Evolutionary conservation across 2,113 vertebrate genomes (phyloP).

Genomic region (Dromas ardeola): DNA sequence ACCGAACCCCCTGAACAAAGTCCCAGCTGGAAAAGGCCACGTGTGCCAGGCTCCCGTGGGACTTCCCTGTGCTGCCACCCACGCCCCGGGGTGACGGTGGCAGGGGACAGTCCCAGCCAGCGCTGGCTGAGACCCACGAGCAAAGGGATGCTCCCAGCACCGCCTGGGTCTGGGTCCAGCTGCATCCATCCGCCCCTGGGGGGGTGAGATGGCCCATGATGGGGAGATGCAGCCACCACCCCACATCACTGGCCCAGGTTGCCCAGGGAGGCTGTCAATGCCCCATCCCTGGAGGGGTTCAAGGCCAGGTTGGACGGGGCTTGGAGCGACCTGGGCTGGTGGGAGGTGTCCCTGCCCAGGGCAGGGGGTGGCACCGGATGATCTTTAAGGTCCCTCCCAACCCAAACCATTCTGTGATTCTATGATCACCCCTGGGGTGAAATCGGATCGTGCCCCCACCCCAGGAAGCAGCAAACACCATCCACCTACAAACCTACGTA

Average conservation of each 20-base stretch:
- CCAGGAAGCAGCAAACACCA: background rate
- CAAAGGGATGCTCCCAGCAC: background rate
- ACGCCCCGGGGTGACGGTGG: background rate
- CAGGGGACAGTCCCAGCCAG: background rate
- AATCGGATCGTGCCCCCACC: background rate
- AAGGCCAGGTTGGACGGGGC: background rate
- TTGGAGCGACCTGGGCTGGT: background rate
- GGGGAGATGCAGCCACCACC: background rate
- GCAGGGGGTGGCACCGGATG: background rate
- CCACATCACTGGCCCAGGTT: background rate
- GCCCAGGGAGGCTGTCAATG: background rate
- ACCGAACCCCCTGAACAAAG: background rate
- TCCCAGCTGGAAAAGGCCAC: background rate
- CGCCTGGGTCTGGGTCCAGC: background rate
- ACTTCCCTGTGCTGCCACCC: background rate
- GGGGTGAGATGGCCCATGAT: accelerated
- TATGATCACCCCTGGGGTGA: background rate
- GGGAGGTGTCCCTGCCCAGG: background rate
- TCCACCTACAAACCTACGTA: background rate
- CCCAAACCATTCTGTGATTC: background rate
- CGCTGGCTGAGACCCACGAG: accelerated
- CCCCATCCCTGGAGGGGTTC: background rate
- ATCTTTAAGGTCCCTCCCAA: background rate
- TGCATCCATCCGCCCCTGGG: background rate
- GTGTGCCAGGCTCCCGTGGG: accelerated